A percentile compares a stretch with the other conserved stretches of the same genome.
Evolutionary conservation across 2,888 invertebrate genomes (phyloP).

Genomic region (Empis livida): DNA sequence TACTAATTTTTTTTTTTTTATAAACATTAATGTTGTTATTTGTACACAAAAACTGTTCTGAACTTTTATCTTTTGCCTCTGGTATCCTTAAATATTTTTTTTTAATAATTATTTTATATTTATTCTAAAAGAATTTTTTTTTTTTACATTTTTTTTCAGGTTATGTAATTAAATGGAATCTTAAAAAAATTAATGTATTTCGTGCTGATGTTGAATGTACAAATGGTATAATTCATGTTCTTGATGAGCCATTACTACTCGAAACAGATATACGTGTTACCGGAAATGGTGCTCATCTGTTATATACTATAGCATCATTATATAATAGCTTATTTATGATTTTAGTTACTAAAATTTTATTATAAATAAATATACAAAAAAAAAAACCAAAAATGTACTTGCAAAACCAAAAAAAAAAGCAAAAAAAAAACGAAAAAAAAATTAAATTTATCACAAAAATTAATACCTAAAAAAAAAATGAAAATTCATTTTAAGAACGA

Average conservation of each 20-base stretch:
- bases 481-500: too few relatives aligned
- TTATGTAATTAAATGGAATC: slow-evolving; percentile 75
- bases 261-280: slow-evolving; percentile 66
- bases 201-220: slow-evolving; percentile 91
- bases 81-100: neutral
- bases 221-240: slow-evolving; percentile 90
- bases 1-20: too few relatives aligned
- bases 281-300: slow-evolving; percentile 27
- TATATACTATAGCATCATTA: slow-evolving; percentile 27
- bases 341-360: slow-evolving; percentile 32
- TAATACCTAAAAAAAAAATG: too few relatives aligned
- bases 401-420: neutral
- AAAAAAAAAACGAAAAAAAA: neutral
- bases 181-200: slow-evolving; percentile 68
- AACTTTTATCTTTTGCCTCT: too few relatives aligned
- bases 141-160: slow-evolving; percentile 40
- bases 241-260: slow-evolving; percentile 73
- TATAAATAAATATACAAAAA: slow-evolving; percentile 20
- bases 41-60: too few relatives aligned
- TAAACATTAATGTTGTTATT: too few relatives aligned
- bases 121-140: neutral
- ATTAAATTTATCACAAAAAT: neutral
- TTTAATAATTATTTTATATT: neutral
- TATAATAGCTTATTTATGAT: slow-evolving; percentile 28
- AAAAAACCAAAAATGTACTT: neutral